These are phyloP conservation scores for Crotalus tigris DNA, from an alignment of 2,113 vertebrate species.

Conservation along the genomic window DNA sequence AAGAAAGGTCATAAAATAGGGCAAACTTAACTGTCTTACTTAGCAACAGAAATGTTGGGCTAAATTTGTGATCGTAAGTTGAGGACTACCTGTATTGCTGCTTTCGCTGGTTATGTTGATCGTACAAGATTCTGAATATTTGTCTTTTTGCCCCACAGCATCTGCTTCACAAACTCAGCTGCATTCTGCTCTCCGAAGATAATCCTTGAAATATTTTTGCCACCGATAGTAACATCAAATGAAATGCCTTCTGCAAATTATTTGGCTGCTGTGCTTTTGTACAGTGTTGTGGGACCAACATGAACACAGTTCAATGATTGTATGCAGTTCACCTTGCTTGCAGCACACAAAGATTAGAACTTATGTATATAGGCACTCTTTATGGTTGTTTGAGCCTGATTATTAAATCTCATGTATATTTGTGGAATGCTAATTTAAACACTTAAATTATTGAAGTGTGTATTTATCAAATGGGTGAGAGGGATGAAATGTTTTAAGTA, in stretches of 20 bases:
- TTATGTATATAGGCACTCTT: conserved; percentile 78
- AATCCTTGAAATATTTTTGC: conserved; percentile 60
- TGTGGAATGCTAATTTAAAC: conserved; percentile 98
- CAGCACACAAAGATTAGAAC: conserved; percentile 72
- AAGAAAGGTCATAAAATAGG: neutral
- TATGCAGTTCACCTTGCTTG: conserved; percentile 71
- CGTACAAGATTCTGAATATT: neutral
- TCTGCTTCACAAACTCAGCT: conserved; percentile 79
- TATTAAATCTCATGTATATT: conserved; percentile 84
- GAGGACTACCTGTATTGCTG: neutral
- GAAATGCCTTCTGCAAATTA: conserved; percentile 78
- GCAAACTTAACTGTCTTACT: neutral
- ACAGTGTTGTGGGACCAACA: conserved; percentile 85
- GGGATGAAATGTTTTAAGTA: conserved; percentile 60
- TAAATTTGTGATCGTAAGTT: neutral
- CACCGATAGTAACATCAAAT: conserved; percentile 67
- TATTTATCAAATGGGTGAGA: conserved; percentile 82
- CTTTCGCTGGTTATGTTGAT: neutral
- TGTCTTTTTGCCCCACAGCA: conserved; percentile 67
- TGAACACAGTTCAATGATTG: conserved; percentile 68
- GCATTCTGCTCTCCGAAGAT: conserved; percentile 89
- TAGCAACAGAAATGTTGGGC: neutral
- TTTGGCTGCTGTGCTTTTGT: conserved; percentile 68
- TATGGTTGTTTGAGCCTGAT: conserved; percentile 69
- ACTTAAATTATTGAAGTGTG: conserved; percentile 90